Base-by-base conservation (phyloP, 1,140 invertebrate genomes). In the Gerris buenoi region DNA sequence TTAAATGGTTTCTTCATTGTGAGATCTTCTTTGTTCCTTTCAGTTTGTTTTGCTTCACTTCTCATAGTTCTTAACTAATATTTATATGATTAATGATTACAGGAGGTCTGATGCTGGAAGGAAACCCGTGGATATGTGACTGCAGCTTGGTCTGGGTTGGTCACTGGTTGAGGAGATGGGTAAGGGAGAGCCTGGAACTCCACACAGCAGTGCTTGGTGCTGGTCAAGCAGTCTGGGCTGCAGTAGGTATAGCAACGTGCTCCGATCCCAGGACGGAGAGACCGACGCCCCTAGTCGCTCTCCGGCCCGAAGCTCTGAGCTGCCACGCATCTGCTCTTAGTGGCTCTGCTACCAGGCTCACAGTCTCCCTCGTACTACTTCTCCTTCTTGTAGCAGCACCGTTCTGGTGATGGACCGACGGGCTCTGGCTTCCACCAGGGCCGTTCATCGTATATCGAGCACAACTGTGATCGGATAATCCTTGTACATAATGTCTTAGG, bases 131-230 rank as follows among this genome's bases (percentile, higher is more conserved):
- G 73, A 83, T 85, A 22, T 95, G 92, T 72, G 90, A 92, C 70
- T 95, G 92, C 74, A 88, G 90, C 63, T 79, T 93, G 46, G 88
- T 91, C 2, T 94, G 91, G 91, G 81, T 93, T 27, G 90, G 90
- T 0, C 83, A 89, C 61, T 95, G 92, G 92, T 78, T 93, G 62
- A 80, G 91, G 22, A 81, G 91, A 28, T 93, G 91, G 90, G 80
- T 88, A 2, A 78, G 88, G 13, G 89, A 91, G 74, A 89, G 84
- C 13, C 78, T 86, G n/a, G 84, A 86, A 72, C 84, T 86, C 26
- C 86, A 88, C 72, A 84, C 83, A 18, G 82, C 83, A 2, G 82
- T 82, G 2, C 74, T 82, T n/a, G 81, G 82, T 63, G 77, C 77
- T 1, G 78, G 79, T 0, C 77, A 81, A 65, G 75, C 78, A 25